A percentile compares a stretch with the other conserved stretches of the same genome.
phyloP scores from a whole-genome alignment of 2,113 vertebrate species.

The Naja naja region DNA sequence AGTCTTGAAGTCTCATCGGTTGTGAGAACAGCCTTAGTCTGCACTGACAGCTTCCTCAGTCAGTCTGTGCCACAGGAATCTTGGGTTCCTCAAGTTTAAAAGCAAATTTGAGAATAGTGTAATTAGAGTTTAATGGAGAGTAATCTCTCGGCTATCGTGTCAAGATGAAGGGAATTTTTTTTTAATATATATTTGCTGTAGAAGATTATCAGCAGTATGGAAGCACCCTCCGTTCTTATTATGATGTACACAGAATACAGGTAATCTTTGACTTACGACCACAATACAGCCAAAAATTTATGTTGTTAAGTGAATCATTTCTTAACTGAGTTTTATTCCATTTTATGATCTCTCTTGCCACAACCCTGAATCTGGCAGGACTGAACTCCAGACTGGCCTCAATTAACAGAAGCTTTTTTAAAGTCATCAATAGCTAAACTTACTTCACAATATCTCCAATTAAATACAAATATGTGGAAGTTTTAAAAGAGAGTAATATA shows the following conservation, averaged over 20 bases:
- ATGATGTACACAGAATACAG: slow-evolving; percentile 47
- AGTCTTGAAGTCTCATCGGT: not conserved
- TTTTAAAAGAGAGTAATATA: not conserved
- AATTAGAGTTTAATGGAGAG: slow-evolving; percentile 40
- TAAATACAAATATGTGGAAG: not conserved
- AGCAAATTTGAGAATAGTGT: not conserved
- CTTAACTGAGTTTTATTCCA: no score
- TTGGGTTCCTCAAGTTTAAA: not conserved
- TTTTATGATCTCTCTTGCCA: no score
- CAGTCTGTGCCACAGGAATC: accelerated
- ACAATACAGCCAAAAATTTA: no score
- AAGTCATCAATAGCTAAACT: not conserved
- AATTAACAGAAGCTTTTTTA: not conserved
- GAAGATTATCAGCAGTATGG: slow-evolving; percentile 51
- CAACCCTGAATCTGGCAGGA: no score
- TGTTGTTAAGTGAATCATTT: no score
- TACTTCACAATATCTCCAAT: not conserved
- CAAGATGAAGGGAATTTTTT: slow-evolving; percentile 46
- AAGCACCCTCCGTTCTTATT: slow-evolving; percentile 54
- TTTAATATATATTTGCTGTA: slow-evolving; percentile 50
- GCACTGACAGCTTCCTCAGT: accelerated
- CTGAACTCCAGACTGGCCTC: no score
- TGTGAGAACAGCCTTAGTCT: accelerated
- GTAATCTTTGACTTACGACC: no score
- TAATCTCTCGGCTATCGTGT: slow-evolving; percentile 31